Conservation (phyloP, 2,797 vertebrate genomes). For the Neosilurus hyrtlii region DNA sequence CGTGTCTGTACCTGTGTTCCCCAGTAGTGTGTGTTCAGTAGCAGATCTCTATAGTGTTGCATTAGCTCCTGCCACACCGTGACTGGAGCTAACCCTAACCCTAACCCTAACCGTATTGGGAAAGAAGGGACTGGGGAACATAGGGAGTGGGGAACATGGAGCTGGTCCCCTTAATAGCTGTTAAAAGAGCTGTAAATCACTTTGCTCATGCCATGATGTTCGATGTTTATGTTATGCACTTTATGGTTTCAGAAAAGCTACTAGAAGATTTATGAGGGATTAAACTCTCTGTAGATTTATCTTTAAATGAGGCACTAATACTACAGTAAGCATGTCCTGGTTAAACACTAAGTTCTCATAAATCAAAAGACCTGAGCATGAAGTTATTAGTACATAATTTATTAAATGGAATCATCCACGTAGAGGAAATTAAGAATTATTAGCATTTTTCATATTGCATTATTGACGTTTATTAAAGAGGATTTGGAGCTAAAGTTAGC, state of each 20-base stretch:
- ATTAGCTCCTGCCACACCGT: no score
- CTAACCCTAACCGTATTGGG: no score
- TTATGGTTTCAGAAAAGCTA: constrained; percentile 49
- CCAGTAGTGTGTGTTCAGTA: no score
- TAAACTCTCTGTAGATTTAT: not conserved
- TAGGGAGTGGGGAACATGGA: no score
- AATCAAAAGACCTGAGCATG: not conserved
- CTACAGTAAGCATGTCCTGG: no score
- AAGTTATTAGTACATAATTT: not conserved
- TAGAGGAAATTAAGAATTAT: not conserved
- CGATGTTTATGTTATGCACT: constrained; percentile 10
- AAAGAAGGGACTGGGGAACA: no score
- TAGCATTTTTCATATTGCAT: not conserved
- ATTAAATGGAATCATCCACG: not conserved
- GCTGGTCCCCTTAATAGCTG: no score
- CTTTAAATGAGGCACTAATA: not conserved
- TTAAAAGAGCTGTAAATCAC: not conserved
- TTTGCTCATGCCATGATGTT: not conserved
- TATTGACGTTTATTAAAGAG: not conserved
- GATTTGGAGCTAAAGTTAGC: not conserved
- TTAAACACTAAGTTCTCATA: not conserved
- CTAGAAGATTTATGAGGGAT: not conserved
- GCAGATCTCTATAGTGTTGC: no score
- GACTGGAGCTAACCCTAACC: no score
- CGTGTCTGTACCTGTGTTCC: no score